Base-by-base conservation (phyloP, 2,888 invertebrate genomes). In the Schrankia costaestrigalis region DNA sequence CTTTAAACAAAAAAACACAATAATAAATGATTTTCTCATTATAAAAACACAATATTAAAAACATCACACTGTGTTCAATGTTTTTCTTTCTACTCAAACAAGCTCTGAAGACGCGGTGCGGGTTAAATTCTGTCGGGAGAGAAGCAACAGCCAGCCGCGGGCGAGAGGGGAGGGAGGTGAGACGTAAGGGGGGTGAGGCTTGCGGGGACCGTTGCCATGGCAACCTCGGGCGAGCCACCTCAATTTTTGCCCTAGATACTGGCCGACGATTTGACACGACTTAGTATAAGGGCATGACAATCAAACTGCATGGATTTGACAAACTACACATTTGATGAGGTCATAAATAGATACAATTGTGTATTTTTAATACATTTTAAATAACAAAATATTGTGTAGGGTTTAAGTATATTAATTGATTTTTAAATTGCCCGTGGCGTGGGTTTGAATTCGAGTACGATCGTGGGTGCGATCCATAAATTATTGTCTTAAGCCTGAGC, bases 181-280 rank as follows among this genome's bases (percentile, higher is more conserved):
- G 14, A 11, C 24, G 31, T 3, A n/a, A n/a, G 34, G 45, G 36
- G 31, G 39, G 37, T 31, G 25, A 36, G 32, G 45, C 26, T 50
- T 37, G 36, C 14, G 41, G 49, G 48, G 65, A 37, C 53, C 59
- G 77, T 77, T 56, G 54, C 56, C 63, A 71, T 70, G 63, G 59
- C 56, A 54, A 77, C 72, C 46, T 56, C 61, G 50, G 49, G 54
- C 44, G 52, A 48, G 59, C 66, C 71, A 71, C 73, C 74, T 72
- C 67, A 61, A 71, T 74, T 74, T 78, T 72, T 74, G 78, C 77
- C 80, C 79, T 60, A 80, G 77, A 74, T 81, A 71, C 70, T 47
- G 51, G 56, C 50, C 58, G 52, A 43, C 51, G 51, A 57, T 63
- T 58, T 59, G 59, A 62, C 57, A 62, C 65, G 58, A 58, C 63